A percentile compares a stretch with the other conserved stretches of the same genome.
These are phyloP conservation scores for Diogma glabrata DNA, from an alignment of 2,888 invertebrate genomes.

Conservation along the genomic window DNA sequence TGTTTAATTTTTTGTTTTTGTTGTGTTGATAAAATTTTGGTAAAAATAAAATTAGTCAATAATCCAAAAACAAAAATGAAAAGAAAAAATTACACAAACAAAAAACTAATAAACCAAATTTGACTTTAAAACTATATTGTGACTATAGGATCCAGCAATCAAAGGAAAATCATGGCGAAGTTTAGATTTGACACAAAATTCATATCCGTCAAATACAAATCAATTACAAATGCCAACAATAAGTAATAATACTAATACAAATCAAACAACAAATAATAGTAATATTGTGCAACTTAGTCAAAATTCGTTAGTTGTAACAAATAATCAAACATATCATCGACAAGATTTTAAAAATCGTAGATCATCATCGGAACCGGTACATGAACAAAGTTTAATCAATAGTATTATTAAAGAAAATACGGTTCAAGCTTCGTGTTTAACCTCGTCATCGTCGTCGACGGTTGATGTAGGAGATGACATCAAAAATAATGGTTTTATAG, in stretches of 20 bases:
- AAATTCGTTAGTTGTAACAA: constrained; percentile 6
- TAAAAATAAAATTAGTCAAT: too few species aligned
- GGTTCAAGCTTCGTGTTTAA: too few species aligned
- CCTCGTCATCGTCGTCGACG: not conserved
- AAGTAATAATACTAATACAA: not conserved
- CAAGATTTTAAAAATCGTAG: constrained; percentile 20
- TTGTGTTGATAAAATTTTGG: too few species aligned
- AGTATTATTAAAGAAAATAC: constrained; percentile 6
- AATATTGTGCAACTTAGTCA: constrained; percentile 9
- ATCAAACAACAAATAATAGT: not conserved
- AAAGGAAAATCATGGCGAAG: constrained; percentile 21
- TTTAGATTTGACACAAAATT: constrained; percentile 18
- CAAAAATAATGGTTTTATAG: constrained; percentile 17
- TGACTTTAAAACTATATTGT: too few species aligned
- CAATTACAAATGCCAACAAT: constrained; percentile 8
- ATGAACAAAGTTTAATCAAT: constrained; percentile 15
- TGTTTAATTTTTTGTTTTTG: too few species aligned
- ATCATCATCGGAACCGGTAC: constrained; percentile 19
- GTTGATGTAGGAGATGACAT: constrained; percentile 11
- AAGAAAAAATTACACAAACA: not conserved
- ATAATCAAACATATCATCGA: constrained; percentile 9
- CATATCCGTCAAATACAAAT: too few species aligned
- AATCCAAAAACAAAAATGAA: not conserved
- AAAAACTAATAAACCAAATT: not conserved
- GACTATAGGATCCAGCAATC: constrained; percentile 18